These are phyloP conservation scores for Temnothorax nylanderi DNA, from an alignment of 1,140 invertebrate genomes.

Conservation along the genomic window DNA sequence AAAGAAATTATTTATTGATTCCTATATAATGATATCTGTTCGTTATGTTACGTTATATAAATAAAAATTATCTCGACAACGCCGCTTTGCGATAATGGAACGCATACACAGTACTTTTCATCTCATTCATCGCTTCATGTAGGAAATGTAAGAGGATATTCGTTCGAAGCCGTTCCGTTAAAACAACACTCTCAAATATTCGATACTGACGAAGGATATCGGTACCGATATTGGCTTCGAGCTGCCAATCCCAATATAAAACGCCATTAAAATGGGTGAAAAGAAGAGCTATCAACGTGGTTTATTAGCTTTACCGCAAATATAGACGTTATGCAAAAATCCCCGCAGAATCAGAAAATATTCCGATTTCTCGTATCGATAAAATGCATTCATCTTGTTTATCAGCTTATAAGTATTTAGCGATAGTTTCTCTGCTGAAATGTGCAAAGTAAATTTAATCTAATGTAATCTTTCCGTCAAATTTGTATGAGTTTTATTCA, in stretches of 20 bases:
- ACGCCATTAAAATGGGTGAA: conserved; percentile 65
- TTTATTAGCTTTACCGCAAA: conserved; percentile 44
- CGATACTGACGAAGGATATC: conserved; percentile 59
- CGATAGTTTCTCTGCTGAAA: background rate
- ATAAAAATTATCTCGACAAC: conserved; percentile 6
- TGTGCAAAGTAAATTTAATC: background rate
- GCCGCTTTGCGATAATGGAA: conserved; percentile 8
- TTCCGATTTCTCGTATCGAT: conserved; percentile 15
- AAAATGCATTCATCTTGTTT: background rate
- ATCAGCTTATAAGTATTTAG: background rate
- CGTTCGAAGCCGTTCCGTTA: conserved; percentile 66
- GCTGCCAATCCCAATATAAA: conserved; percentile 68
- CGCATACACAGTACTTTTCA: conserved; percentile 18
- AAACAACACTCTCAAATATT: conserved; percentile 69
- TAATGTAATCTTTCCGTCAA: background rate
- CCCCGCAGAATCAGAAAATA: background rate
- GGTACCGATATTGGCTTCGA: conserved; percentile 53
- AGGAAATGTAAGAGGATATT: conserved; percentile 69
- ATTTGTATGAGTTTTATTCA: background rate
- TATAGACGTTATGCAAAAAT: conserved; percentile 40
- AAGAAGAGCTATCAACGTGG: conserved; percentile 42
- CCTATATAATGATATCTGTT: background rate
- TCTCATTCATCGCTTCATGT: conserved; percentile 44
- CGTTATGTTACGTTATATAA: background rate
- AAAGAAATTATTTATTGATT: background rate